Evolutionary conservation across 2,113 vertebrate species (phyloP), one percentile per base, ranked within the genome.

Genomic region (Pipa parva): DNA sequence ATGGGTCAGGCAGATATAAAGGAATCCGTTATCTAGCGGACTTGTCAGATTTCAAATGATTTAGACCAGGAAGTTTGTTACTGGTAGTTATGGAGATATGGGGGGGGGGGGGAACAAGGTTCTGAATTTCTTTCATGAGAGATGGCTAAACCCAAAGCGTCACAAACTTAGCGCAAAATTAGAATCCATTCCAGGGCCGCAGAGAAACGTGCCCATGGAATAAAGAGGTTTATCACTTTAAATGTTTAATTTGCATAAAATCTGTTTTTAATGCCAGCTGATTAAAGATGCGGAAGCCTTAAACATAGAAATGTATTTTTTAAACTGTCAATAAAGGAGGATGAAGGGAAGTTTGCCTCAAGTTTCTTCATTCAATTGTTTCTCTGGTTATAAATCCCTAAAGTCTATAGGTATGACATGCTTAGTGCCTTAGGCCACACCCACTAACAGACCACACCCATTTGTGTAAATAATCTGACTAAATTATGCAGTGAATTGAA

Each of bases 291-390:
- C 92, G 94, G 90, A 92, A n/a, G 92, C 95, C 91, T 90, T 97
- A 93, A 91, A 91, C 86, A 95, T 93, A 97, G 92, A 95, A 93
- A 91, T 97, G 93, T 97, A 97, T 95, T 97, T 97, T n/a, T 97
- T 98, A 98, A 97, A 95, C 94, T 97, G 93, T 97, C 95, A 98
- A 99, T 98, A 98, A 99, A 98, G 92, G 93, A 98, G 95, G 95
- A 97, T 95, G 94, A 97, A 94, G 91, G 90, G 91, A 92, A 92
- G 76, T 87, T 82, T 86, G 89, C 80, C 85, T 92, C 79, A 86
- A 84, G 83, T 87, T 77, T 75, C 76, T 81, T 81, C 81, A 79
- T 88, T 88, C 83, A 72, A 79, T 86, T 82, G n/a, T n/a, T n/a
- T n/a, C n/a, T n/a, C n/a, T n/a, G n/a, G n/a, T n/a, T n/a, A n/a